Evolutionary conservation across 1,140 invertebrate species (phyloP), one percentile per base, ranked within the genome.

Genomic region (Forficula auricularia): DNA sequence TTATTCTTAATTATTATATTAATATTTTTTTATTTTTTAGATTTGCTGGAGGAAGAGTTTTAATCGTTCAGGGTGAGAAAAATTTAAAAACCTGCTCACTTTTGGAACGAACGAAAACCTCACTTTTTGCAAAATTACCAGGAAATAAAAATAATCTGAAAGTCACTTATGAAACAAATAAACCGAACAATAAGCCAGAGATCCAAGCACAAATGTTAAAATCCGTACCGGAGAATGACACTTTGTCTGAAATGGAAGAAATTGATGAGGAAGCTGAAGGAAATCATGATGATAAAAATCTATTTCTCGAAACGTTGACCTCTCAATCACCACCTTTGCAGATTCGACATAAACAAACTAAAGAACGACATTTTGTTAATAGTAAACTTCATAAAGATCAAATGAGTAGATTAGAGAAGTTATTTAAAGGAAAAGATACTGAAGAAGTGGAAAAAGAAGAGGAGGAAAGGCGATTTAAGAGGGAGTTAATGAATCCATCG

Each of bases 61-160:
- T 85, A 44, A 75, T 85, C 2, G 78, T 84, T 0, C 77, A 79
- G 65, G 82, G 78, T 2, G 76, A 80, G 46, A 72, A 71, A 45
- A 74, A 76, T 55, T 59, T 86, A 14, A 68, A 74, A 45, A 81
- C 79, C 3, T 86, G 82, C 61, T 79, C 76, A 2, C 61, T 84
- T 43, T 59, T 82, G 45, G 74, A 84, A 44, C 72, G 75, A 47
- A 27, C 22, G 22, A 27, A 19, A 42, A 27, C 22, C 9, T 38
- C 22, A 6, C 22, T 27, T 27, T 27, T 27, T 27, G 22, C 22
- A 6, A 27, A 27, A 27, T 10, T 27, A 27, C 22, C 22, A 27
- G 22, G 10, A 27, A 10, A 27, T 27, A 4, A 27, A 27, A 27
- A 27, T 27, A 4, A 27, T 27, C 22, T 27, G 4, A 27, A 27